Percentiles rank a stretch among this genome's conserved stretches.
These are phyloP conservation scores for Lates calcarifer DNA, from an alignment of 2,113 vertebrate species.

Conservation along the genomic window DNA sequence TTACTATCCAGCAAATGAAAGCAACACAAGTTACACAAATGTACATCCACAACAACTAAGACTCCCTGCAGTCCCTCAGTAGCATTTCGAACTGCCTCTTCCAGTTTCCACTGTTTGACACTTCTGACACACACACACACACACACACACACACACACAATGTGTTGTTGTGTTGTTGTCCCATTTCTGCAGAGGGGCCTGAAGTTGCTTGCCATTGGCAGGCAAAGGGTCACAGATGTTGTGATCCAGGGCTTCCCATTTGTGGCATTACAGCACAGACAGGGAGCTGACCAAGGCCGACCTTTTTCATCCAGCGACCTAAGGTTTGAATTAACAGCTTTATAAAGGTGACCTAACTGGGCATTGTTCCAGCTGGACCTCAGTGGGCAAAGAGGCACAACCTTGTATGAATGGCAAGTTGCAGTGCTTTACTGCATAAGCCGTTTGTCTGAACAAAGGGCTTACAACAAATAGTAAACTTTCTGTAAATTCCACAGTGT, in stretches of 20 bases:
- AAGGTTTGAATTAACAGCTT: constrained; percentile 31
- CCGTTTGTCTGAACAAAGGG: background rate
- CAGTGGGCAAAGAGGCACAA: constrained; percentile 1
- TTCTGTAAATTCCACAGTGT: background rate
- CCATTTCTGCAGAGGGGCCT: constrained; percentile 26
- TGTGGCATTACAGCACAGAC: constrained; percentile 24
- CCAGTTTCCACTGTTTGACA: constrained; percentile 27
- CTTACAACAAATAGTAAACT: background rate
- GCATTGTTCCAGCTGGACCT: constrained; percentile 30
- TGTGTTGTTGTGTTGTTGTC: constrained; percentile 21
- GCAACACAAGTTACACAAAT: constrained; percentile 4
- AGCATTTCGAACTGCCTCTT: background rate
- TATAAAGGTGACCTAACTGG: constrained; percentile 47
- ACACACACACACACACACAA: constrained; percentile 10
- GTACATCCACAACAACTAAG: background rate
- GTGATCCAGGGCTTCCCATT: constrained; percentile 27
- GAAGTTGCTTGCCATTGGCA: constrained; percentile 32
- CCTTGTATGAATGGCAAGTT: constrained; percentile 21
- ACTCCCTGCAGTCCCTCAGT: constrained; percentile 25
- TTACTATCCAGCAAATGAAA: background rate
- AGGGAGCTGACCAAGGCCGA: constrained; percentile 23
- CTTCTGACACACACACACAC: constrained; percentile 12
- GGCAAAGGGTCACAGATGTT: constrained; percentile 49
- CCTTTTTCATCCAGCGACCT: constrained; percentile 21
- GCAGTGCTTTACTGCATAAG: background rate